These are phyloP conservation scores for Penaeus chinensis DNA, from an alignment of 1,140 invertebrate genomes.

Conservation along the genomic window DNA sequence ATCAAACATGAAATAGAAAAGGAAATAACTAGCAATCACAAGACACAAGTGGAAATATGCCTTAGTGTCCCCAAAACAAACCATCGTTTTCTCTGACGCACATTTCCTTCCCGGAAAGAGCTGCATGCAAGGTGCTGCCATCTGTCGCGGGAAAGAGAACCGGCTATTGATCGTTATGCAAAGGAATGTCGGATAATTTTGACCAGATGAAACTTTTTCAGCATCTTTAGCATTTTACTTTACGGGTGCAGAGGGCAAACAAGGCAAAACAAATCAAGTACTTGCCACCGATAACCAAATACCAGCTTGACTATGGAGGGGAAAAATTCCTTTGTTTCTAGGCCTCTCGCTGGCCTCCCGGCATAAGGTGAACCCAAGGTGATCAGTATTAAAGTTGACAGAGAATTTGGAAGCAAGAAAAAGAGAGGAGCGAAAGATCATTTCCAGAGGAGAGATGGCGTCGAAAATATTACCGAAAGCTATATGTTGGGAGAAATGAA, in stretches of 20 bases:
- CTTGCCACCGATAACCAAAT: not conserved
- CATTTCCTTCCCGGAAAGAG: not conserved
- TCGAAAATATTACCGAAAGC: not conserved
- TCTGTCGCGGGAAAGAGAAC: conserved; percentile 26
- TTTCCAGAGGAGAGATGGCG: conserved; percentile 23
- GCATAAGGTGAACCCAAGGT: conserved; percentile 14
- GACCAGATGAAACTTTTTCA: conserved; percentile 28
- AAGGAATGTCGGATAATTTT: conserved; percentile 43
- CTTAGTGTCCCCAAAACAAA: too few species aligned
- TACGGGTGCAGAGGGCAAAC: not conserved
- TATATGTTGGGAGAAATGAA: too few species aligned
- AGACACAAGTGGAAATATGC: too few species aligned
- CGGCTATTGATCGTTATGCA: conserved; percentile 52
- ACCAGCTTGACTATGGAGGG: too few species aligned
- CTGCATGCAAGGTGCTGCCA: conserved; percentile 37
- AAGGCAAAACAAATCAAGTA: not conserved
- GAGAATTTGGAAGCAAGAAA: conserved; percentile 40
- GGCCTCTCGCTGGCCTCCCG: too few species aligned
- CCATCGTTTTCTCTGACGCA: conserved; percentile 26
- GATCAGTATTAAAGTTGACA: conserved; percentile 43
- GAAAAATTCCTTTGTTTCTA: too few species aligned
- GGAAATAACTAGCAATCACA: too few species aligned
- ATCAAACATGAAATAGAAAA: too few species aligned
- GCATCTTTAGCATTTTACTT: not conserved
- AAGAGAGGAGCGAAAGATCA: conserved; percentile 26